phyloP scores from a whole-genome alignment of 2,888 invertebrate species.

The Pyrgus malvae region DNA sequence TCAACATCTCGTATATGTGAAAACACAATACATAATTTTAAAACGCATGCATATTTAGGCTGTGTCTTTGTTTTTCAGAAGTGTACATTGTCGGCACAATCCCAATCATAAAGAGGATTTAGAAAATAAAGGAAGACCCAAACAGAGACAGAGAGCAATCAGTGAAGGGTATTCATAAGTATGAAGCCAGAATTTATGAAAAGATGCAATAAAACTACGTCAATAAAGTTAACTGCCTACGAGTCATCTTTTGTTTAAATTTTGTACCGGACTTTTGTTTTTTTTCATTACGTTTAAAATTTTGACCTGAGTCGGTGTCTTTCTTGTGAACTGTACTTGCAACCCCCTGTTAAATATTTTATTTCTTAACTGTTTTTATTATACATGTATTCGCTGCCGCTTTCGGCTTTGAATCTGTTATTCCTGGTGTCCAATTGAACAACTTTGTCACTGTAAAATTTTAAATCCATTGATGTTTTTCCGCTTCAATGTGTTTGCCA shows the following conservation, averaged over 20 bases:
- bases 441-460: neutral
- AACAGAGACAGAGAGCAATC: conserved; percentile 47
- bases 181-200: conserved; percentile 46
- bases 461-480: conserved; percentile 7
- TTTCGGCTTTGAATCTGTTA: neutral
- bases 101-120: conserved; percentile 49
- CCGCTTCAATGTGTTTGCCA: conserved; percentile 14
- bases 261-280: conserved; percentile 17
- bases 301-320: conserved; percentile 3
- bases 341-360: neutral
- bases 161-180: conserved; percentile 38
- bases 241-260: conserved; percentile 51
- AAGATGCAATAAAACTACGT: conserved; percentile 48
- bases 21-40: too few species aligned
- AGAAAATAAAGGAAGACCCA: conserved; percentile 48
- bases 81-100: conserved; percentile 47
- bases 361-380: neutral
- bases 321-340: neutral
- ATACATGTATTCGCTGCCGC: neutral
- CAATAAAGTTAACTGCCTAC: conserved; percentile 59
- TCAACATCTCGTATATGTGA: too few species aligned
- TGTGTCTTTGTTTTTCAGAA: neutral
- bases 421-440: neutral
- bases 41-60: neutral
- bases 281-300: neutral